Percentiles rank a stretch among this genome's conserved stretches.
Evolutionary conservation across 2,113 vertebrate species (phyloP).

Genomic region (Halcyon malimbica): DNA sequence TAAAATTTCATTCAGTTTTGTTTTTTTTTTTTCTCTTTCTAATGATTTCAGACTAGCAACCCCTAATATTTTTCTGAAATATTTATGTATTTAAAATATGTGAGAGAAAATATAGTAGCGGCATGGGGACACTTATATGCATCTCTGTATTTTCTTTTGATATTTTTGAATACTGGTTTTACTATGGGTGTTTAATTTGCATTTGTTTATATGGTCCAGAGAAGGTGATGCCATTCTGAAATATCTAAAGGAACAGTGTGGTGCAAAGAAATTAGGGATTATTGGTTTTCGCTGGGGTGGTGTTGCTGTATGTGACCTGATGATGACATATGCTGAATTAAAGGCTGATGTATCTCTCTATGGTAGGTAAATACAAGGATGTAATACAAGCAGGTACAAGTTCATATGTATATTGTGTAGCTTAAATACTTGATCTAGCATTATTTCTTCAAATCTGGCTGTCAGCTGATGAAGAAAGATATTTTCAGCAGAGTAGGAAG

Average conservation of each 20-base stretch:
- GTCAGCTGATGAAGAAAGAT: not conserved
- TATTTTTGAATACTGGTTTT: not conserved
- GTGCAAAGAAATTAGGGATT: conserved; percentile 64
- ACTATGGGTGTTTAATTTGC: not conserved
- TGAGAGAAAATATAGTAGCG: not conserved
- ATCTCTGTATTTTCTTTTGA: not conserved
- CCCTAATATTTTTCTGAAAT: not conserved
- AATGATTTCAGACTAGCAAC: not conserved
- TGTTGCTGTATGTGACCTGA: conserved; percentile 74
- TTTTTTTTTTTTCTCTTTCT: not conserved
- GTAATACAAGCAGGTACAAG: not conserved
- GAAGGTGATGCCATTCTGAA: conserved; percentile 76
- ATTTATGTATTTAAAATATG: not conserved
- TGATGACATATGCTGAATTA: conserved; percentile 74
- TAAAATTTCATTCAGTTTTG: not conserved
- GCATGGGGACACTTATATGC: not conserved
- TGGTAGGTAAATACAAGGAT: conserved; percentile 47
- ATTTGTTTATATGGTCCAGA: conserved; percentile 56
- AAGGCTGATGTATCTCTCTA: conserved; percentile 80
- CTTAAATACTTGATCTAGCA: not conserved
- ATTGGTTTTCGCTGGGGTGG: conserved; percentile 86
- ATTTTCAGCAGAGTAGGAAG: not conserved
- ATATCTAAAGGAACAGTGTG: conserved; percentile 77
- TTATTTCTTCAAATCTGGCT: not conserved
- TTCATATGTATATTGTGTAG: not conserved